phyloP scores from a whole-genome alignment of 2,888 invertebrate genomes.

The Cotesia congregata region DNA sequence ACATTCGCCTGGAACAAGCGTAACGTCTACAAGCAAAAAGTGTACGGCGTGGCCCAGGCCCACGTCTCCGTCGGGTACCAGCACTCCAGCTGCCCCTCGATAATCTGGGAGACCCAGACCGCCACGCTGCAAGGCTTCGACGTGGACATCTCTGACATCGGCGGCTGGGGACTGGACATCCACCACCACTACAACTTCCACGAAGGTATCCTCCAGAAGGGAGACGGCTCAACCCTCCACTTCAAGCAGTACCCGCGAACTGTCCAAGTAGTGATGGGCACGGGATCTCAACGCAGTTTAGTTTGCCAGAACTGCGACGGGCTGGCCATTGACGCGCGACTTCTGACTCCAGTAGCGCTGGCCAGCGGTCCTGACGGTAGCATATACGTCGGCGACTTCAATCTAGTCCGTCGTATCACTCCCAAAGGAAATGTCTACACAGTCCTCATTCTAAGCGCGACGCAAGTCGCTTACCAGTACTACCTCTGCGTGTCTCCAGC shows the following conservation, averaged over 20 bases:
- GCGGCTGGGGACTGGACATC: slow-evolving; percentile 97
- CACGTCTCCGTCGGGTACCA: slow-evolving; percentile 95
- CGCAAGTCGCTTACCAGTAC: slow-evolving; percentile 97
- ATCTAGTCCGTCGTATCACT: slow-evolving; percentile 90
- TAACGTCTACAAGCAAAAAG: slow-evolving; percentile 96
- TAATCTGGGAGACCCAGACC: slow-evolving; percentile 96
- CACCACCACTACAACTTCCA: slow-evolving; percentile 99
- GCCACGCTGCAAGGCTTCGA: slow-evolving; percentile 95
- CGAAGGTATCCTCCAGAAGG: slow-evolving; percentile 97
- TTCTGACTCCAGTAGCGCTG: slow-evolving; percentile 93
- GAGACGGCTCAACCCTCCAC: slow-evolving; percentile 95
- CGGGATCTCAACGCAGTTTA: slow-evolving; percentile 87
- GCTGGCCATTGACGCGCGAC: slow-evolving; percentile 85
- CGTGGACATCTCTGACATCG: slow-evolving; percentile 96
- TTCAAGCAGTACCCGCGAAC: slow-evolving; percentile 93
- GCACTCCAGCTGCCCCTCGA: slow-evolving; percentile 86
- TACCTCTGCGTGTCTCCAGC: slow-evolving; percentile 96
- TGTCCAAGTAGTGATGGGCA: slow-evolving; percentile 93
- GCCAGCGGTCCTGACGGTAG: slow-evolving; percentile 97
- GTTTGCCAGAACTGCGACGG: slow-evolving; percentile 91
- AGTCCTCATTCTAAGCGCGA: slow-evolving; percentile 89
- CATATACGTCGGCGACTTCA: slow-evolving; percentile 96
- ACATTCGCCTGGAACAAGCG: slow-evolving; percentile 98
- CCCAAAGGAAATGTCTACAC: slow-evolving; percentile 92
- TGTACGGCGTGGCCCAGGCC: slow-evolving; percentile 90